Conservation (phyloP, 1,140 invertebrate genomes). For the Liolophura sinensis region DNA sequence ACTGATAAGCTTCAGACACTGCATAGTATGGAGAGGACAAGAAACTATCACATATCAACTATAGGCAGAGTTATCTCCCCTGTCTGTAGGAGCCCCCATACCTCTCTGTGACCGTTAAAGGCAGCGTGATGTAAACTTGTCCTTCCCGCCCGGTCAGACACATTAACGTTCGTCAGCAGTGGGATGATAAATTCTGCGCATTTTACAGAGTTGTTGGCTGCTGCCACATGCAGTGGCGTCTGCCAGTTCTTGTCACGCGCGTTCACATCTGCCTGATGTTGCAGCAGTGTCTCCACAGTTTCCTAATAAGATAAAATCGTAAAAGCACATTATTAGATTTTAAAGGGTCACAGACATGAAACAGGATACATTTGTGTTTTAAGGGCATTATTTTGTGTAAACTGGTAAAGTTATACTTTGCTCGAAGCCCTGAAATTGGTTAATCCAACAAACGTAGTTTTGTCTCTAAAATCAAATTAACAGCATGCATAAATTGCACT, state of each 20-base stretch:
- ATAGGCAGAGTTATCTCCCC: no score
- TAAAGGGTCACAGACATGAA: no score
- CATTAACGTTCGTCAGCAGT: constrained; percentile 64
- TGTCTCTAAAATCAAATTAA: no score
- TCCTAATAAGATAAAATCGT: constrained; percentile 50
- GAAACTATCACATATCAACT: no score
- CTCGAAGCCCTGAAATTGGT: no score
- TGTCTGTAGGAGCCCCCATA: constrained; percentile 15
- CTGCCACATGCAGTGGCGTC: constrained; percentile 70
- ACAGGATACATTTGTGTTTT: no score
- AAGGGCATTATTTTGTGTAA: no score
- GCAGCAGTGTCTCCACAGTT: constrained; percentile 64
- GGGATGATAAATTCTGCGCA: constrained; percentile 63
- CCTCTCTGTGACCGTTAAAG: constrained; percentile 66
- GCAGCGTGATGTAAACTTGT: constrained; percentile 70
- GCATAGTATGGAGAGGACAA: no score
- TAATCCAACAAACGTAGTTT: no score
- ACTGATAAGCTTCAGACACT: no score
- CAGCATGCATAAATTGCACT: no score
- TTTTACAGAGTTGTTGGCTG: constrained; percentile 65
- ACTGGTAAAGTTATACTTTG: no score
- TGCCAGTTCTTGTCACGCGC: constrained; percentile 68
- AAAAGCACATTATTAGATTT: background rate
- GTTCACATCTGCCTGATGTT: constrained; percentile 66
- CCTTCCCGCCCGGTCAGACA: constrained; percentile 66